phyloP scores from a whole-genome alignment of 2,113 vertebrate species.

The Thomomys bottae region DNA sequence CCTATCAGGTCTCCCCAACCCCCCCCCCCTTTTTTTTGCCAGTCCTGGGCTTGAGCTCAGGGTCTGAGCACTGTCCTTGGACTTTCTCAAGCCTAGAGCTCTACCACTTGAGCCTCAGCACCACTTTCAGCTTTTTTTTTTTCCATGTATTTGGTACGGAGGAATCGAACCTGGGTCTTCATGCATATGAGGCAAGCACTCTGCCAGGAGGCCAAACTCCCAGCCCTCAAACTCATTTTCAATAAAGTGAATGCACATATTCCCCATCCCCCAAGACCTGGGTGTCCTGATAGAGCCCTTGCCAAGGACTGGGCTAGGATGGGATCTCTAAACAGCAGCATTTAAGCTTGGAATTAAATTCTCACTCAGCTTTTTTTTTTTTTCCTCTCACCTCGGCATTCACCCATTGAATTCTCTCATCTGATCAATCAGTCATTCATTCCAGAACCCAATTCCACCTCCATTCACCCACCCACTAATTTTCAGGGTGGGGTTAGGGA shows the following conservation, averaged over 20 bases:
- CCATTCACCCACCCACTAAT: not conserved
- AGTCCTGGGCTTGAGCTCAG: too few relatives aligned
- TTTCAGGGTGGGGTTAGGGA: not conserved
- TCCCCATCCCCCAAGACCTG: not conserved
- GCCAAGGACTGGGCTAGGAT: not conserved
- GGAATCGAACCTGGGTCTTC: too few relatives aligned
- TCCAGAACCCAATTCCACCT: not conserved
- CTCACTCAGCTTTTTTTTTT: not conserved
- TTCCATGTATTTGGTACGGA: too few relatives aligned
- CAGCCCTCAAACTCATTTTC: not conserved
- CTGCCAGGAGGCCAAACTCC: too few relatives aligned
- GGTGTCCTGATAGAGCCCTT: not conserved
- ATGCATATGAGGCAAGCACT: too few relatives aligned
- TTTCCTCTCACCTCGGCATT: too few relatives aligned
- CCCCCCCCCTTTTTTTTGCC: too few relatives aligned
- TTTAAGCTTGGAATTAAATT: not conserved
- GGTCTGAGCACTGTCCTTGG: too few relatives aligned
- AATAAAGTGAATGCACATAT: rapidly evolving
- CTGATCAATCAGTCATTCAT: not conserved
- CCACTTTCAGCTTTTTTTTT: too few relatives aligned
- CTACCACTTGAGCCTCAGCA: too few relatives aligned
- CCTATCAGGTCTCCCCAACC: not conserved
- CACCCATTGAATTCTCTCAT: not conserved
- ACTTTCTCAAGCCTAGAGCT: too few relatives aligned
- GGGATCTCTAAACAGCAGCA: not conserved